These are phyloP conservation scores for Enteromius treurensis DNA, from an alignment of 2,797 vertebrate species.

Conservation along the genomic window DNA sequence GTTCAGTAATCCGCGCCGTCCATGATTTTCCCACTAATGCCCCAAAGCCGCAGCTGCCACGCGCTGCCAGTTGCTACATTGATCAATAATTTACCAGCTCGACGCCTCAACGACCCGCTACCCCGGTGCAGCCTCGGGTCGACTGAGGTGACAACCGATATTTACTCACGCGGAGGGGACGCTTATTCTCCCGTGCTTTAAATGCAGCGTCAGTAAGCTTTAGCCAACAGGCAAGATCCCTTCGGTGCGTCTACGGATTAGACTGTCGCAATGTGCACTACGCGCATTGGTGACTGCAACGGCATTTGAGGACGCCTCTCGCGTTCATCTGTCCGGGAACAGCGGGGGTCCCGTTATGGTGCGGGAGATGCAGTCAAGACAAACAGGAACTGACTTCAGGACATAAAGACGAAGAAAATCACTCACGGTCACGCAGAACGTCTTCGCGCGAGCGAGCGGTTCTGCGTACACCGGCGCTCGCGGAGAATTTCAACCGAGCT, in stretches of 20 bases:
- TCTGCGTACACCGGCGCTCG: conserved; percentile 33
- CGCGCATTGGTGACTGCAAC: conserved; percentile 32
- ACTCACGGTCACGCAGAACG: conserved; percentile 46
- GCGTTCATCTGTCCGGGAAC: conserved; percentile 76
- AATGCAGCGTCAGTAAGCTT: conserved; percentile 41
- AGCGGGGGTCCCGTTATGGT: conserved; percentile 70
- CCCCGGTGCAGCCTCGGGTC: conserved; percentile 47
- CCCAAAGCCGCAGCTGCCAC: conserved; percentile 79
- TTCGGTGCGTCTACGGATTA: conserved; percentile 34
- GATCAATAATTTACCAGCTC: conserved; percentile 80
- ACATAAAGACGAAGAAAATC: conserved; percentile 40
- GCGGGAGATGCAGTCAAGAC: conserved; percentile 36
- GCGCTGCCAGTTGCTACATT: conserved; percentile 74
- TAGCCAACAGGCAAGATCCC: conserved; percentile 31
- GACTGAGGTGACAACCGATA: conserved; percentile 12
- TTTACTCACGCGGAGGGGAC: conserved; percentile 22
- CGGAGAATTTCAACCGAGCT: conserved; percentile 10
- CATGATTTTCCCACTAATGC: conserved; percentile 76
- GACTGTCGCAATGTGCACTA: conserved; percentile 35
- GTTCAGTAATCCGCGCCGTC: conserved; percentile 71
- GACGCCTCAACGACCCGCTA: conserved; percentile 54
- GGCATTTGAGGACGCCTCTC: conserved; percentile 58
- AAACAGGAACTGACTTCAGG: conserved; percentile 41
- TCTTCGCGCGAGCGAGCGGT: background rate
- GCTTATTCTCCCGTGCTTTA: conserved; percentile 16